phyloP scores from a whole-genome alignment of 2,888 invertebrate genomes.

The Diabrotica balteata region DNA sequence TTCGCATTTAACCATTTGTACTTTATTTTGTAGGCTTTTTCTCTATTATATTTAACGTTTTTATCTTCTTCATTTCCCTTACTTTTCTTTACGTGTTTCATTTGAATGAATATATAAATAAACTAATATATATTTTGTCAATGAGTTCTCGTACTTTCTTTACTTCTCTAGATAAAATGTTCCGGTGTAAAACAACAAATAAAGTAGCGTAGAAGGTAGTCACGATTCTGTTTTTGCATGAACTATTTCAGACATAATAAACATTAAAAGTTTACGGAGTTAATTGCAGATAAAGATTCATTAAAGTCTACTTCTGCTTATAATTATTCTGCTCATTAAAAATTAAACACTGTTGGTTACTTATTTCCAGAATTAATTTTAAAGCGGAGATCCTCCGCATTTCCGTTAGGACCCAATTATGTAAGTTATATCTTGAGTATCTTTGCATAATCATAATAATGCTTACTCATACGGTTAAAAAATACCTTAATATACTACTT shows the following conservation, averaged over 20 bases:
- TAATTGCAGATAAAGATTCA: constrained; percentile 9
- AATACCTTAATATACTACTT: not conserved
- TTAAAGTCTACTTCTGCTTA: constrained; percentile 7
- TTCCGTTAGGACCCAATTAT: constrained; percentile 7
- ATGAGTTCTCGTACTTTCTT: too few relatives aligned
- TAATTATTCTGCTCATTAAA: not conserved
- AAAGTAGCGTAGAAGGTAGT: not conserved
- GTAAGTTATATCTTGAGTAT: constrained; percentile 2
- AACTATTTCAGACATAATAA: not conserved
- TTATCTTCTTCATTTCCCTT: too few relatives aligned
- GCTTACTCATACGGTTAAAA: not conserved
- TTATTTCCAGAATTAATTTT: constrained; percentile 1
- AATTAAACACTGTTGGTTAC: not conserved
- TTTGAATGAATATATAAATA: too few relatives aligned
- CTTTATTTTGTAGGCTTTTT: too few relatives aligned
- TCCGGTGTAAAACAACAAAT: too few relatives aligned
- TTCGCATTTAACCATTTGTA: too few relatives aligned
- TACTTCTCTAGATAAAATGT: too few relatives aligned
- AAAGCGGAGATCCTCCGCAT: not conserved
- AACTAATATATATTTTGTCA: too few relatives aligned
- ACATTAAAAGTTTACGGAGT: constrained; percentile 1
- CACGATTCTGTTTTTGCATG: not conserved
- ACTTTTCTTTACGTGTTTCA: too few relatives aligned
- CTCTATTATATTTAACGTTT: too few relatives aligned
- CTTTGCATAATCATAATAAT: constrained; percentile 9